Conservation (phyloP, 2,888 invertebrate genomes). For the Pollenia labialis region DNA sequence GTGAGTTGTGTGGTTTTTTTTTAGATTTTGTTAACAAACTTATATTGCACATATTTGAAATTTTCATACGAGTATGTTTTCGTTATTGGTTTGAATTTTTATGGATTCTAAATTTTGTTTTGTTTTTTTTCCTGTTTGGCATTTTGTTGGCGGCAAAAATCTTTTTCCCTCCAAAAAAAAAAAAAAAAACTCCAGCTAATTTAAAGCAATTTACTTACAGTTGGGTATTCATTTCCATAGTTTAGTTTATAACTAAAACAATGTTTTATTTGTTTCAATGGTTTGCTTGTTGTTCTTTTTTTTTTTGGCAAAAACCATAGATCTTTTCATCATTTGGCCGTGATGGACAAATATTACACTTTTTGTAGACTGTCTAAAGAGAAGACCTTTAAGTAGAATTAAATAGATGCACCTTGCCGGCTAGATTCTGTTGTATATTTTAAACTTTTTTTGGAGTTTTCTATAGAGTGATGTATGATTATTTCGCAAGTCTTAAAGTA, state of each 20-base stretch:
- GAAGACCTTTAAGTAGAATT: slow-evolving; percentile 63
- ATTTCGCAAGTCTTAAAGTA: slow-evolving; percentile 65
- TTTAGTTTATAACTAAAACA: slow-evolving; percentile 71
- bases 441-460: background rate
- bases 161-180: slow-evolving; percentile 69
- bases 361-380: slow-evolving; percentile 46
- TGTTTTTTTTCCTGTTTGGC: slow-evolving; percentile 35
- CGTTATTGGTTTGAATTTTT: slow-evolving; percentile 56
- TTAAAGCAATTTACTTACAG: slow-evolving; percentile 82
- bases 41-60: slow-evolving; percentile 71
- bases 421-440: slow-evolving; percentile 1
- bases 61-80: slow-evolving; percentile 65
- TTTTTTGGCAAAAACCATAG: slow-evolving; percentile 42
- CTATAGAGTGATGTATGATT: slow-evolving; percentile 46
- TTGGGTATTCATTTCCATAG: slow-evolving; percentile 71
- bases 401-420: slow-evolving; percentile 61
- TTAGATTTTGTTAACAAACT: slow-evolving; percentile 56
- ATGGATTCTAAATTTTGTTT: slow-evolving; percentile 47
- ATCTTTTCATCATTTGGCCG: slow-evolving; percentile 69
- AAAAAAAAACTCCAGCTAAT: slow-evolving; percentile 77
- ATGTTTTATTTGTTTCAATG: slow-evolving; percentile 58
- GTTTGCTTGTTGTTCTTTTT: slow-evolving; percentile 1
- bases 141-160: slow-evolving; percentile 73
- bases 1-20: slow-evolving; percentile 48
- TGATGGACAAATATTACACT: slow-evolving; percentile 71